Evolutionary conservation across 1,140 invertebrate species (phyloP), one percentile per base, ranked within the genome.

Genomic region (Drosophila saltans): DNA sequence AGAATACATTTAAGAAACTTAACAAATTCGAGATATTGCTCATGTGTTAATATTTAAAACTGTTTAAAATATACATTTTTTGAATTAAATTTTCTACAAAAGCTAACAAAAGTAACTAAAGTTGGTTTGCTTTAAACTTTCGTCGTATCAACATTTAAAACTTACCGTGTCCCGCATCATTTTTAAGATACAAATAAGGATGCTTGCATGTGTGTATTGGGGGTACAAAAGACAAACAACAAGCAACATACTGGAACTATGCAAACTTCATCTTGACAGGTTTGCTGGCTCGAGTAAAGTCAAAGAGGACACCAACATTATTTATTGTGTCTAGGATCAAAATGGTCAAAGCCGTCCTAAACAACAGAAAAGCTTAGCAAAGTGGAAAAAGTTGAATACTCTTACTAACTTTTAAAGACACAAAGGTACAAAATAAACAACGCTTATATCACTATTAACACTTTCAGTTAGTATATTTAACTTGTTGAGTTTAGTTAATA

Each of bases 281-380:
- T 59, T 59, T 59, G 57, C 57, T 10, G 57, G 21, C 28, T 39
- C n/a, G 57, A 59, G 33, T 33, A 33, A 21, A 59, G 30, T 39
- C 57, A 39, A 59, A 52, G 45, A 52, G 57, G 30, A 59, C 57
- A 59, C 36, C 30, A 21, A 59, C 57, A 59, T 59, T 59, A 59
- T 59, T 59, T 59, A 59, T 59, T 33, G 57, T 39, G 57, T 39
- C 57, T 59, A 59, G 57, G 57, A 39, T 59, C 57, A 59, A 59
- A 59, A 39, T 59, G 57, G 57, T 39, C 57, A 59, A 21, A 33
- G 39, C 24, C n/a, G 9, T 59, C 21, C 28, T 39, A 39, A 39
- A 9, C 7, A 10, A 26, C 33, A 16, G 5, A 59, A 59, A 24
- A 30, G 3, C n/a, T 21, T 36, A 36, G 3, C 21, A 26, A 8